Conservation (phyloP, 2,888 invertebrate genomes). For the Drosophila robusta region DNA sequence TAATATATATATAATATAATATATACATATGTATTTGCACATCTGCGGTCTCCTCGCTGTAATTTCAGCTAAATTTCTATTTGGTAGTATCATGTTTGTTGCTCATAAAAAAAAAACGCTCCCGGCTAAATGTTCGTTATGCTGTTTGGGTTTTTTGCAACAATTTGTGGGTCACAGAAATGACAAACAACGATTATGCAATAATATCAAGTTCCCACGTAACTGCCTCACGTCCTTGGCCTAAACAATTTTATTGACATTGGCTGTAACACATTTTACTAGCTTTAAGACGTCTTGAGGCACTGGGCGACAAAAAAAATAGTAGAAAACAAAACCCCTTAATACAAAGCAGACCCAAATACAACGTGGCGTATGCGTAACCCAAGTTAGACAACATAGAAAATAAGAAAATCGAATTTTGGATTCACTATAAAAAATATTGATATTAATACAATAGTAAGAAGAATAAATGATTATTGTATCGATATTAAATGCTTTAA, state of each 20-base stretch:
- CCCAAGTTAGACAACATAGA: slow-evolving; percentile 12
- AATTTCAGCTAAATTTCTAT: slow-evolving; percentile 18
- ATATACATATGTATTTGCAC: slow-evolving; percentile 3
- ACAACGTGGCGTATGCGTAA: slow-evolving; percentile 55
- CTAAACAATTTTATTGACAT: slow-evolving; percentile 36
- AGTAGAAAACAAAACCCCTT: background rate
- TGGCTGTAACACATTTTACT: slow-evolving; percentile 30
- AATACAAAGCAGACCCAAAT: slow-evolving; percentile 6
- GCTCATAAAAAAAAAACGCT: slow-evolving; percentile 51
- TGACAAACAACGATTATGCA: slow-evolving; percentile 40
- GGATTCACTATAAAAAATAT: slow-evolving; percentile 4
- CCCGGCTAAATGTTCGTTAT: slow-evolving; percentile 14
- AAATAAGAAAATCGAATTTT: background rate
- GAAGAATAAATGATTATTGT: background rate
- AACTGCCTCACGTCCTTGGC: slow-evolving; percentile 26
- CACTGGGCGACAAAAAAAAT: background rate
- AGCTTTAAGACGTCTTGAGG: slow-evolving; percentile 29
- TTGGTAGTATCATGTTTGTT: slow-evolving; percentile 47
- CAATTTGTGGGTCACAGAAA: slow-evolving; percentile 30
- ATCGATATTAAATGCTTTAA: no score
- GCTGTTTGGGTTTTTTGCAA: slow-evolving; percentile 5
- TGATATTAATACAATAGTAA: no score
- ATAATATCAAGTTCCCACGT: slow-evolving; percentile 56
- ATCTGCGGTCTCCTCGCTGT: background rate
- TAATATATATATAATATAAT: background rate